A percentile compares a stretch with the other conserved stretches of the same genome.
Conservation (phyloP, 2,797 vertebrate genomes). For the Taenioides sp. region DNA sequence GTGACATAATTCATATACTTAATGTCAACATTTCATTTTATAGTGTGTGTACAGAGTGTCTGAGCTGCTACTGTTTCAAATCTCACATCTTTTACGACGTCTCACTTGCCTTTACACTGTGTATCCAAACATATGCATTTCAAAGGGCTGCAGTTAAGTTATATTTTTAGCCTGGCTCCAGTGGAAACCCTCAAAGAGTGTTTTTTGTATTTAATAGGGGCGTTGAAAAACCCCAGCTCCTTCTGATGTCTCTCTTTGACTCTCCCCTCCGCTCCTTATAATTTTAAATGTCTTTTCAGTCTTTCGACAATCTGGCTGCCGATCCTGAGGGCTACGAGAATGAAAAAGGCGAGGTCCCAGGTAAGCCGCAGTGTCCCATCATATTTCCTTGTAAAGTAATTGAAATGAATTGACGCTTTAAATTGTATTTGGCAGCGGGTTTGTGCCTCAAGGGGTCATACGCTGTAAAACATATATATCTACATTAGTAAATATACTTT, state of each 20-base stretch:
- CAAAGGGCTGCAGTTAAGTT: slow-evolving; percentile 40
- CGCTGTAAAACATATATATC: background rate
- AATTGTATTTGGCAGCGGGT: background rate
- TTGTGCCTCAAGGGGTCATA: slow-evolving; percentile 20
- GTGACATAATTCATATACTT: no score
- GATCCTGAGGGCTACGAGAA: slow-evolving; percentile 83
- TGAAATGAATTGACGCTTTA: slow-evolving; percentile 38
- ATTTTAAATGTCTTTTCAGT: slow-evolving; percentile 75
- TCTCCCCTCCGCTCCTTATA: slow-evolving; percentile 41
- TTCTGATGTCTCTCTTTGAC: slow-evolving; percentile 63
- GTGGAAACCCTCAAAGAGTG: slow-evolving; percentile 59
- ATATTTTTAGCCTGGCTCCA: slow-evolving; percentile 46
- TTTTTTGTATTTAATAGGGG: slow-evolving; percentile 50
- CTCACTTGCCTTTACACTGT: slow-evolving; percentile 21
- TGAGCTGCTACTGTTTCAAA: background rate
- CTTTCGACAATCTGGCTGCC: slow-evolving; percentile 91
- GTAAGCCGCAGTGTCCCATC: slow-evolving; percentile 60
- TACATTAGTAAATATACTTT: background rate
- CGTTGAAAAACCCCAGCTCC: slow-evolving; percentile 44
- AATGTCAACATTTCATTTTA: no score
- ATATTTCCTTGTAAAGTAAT: slow-evolving; percentile 31
- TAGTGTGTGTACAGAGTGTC: background rate
- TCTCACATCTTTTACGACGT: slow-evolving; percentile 4
- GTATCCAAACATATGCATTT: slow-evolving; percentile 45
- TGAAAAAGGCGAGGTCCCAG: slow-evolving; percentile 86